Evolutionary conservation across 2,888 invertebrate species (phyloP).

Genomic region (Ormia ochracea): DNA sequence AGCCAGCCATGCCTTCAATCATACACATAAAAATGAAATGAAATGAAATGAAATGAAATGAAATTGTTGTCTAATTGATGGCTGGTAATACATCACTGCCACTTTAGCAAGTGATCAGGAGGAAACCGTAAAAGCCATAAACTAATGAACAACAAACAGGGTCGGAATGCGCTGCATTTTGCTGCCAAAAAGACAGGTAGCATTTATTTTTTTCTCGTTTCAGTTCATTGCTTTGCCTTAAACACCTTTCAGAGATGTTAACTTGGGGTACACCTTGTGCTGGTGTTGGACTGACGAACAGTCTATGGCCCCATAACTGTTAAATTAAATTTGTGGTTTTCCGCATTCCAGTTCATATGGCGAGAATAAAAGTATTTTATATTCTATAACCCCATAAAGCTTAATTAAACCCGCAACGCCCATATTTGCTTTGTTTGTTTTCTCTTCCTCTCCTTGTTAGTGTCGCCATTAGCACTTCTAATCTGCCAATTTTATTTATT

Average conservation of each 20-base stretch:
- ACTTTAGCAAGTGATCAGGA: slow-evolving; percentile 38
- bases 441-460: background rate
- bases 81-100: slow-evolving; percentile 52
- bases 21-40: slow-evolving; percentile 4
- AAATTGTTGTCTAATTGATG: slow-evolving; percentile 59
- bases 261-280: slow-evolving; percentile 8
- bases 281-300: no score
- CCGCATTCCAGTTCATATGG: slow-evolving; percentile 1
- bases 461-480: background rate
- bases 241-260: background rate
- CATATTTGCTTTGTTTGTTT: background rate
- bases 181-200: slow-evolving; percentile 51
- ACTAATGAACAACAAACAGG: background rate
- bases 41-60: no score
- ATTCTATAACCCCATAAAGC: slow-evolving; percentile 34
- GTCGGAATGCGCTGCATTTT: slow-evolving; percentile 30
- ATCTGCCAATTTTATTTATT: background rate
- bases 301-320: no score
- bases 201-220: background rate
- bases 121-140: background rate
- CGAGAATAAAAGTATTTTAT: slow-evolving; percentile 38
- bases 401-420: slow-evolving; percentile 48
- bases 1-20: slow-evolving; percentile 20
- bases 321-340: slow-evolving; percentile 27
- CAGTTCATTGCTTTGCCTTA: slow-evolving; percentile 27